Conservation (phyloP, 1,140 invertebrate genomes). For the Aethina tumida region DNA sequence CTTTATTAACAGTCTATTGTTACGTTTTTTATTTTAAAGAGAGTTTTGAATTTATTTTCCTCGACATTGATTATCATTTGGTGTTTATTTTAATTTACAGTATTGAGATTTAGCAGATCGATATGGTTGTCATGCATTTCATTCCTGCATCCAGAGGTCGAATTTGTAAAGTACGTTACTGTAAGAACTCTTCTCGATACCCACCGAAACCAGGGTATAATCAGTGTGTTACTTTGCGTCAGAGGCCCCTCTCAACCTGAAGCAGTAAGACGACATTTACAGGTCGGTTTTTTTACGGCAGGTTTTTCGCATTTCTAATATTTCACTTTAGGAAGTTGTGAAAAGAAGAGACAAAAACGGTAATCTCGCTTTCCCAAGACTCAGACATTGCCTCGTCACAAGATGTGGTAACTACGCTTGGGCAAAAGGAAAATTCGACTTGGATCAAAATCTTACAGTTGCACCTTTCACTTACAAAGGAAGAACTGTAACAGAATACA, state of each 20-base stretch:
- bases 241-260: conserved; percentile 40
- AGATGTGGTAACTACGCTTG: conserved; percentile 61
- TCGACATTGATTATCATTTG: too few relatives aligned
- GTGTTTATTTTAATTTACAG: conserved; percentile 21
- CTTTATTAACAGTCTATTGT: neutral
- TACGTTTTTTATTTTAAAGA: neutral
- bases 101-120: conserved; percentile 18
- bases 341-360: conserved; percentile 45
- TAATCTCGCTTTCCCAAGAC: conserved; percentile 46
- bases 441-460: conserved; percentile 61
- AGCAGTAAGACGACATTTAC: conserved; percentile 28
- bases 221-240: conserved; percentile 52
- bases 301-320: conserved; percentile 6
- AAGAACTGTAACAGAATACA: conserved; percentile 55
- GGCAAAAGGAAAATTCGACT: conserved; percentile 48
- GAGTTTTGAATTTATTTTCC: conserved; percentile 1
- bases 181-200: conserved; percentile 57
- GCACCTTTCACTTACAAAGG: conserved; percentile 52
- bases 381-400: conserved; percentile 47
- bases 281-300: conserved; percentile 21
- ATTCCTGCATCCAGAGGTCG: conserved; percentile 36
- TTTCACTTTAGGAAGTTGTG: conserved; percentile 40
- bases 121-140: conserved; percentile 28
- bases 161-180: conserved; percentile 53
- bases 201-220: conserved; percentile 56